Evolutionary conservation across 2,888 invertebrate species (phyloP), one percentile per base, ranked within the genome.

Genomic region (Standfussiana lucernea): DNA sequence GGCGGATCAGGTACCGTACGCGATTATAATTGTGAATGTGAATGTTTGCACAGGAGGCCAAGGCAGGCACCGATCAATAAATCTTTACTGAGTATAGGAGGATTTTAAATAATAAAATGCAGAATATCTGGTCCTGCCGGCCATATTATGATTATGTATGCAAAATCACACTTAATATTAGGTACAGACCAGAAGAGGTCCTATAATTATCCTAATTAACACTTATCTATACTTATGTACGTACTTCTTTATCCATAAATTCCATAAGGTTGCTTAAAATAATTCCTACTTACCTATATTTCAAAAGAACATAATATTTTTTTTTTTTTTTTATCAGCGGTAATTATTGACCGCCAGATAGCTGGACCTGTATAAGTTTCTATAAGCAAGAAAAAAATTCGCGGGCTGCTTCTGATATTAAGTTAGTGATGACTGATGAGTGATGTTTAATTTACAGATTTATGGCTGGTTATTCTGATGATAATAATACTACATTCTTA

Each of bases 291-390:
- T 56, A 24, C 5, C 32, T 2, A 13, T 53, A 64, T 64, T 70
- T 70, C 10, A 11, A n/a, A 68, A n/a, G 32, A 37, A 56, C 7
- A 21, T 56, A n/a, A 6, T 21, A 53, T 13, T 8, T 7, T 5
- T 11, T 35, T 70, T 24, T 18, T 21, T 8, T 42, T 69, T 28
- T 18, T 6, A 13, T 11, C 28, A 28, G 28, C 45, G 4, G 10
- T 37, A 32, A 75, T 40, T 40, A 75, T 40, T 40, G n/a, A n/a
- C n/a, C 47, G 32, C 75, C 13, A 32, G 61, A 75, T 75, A 47
- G 37, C 75, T 37, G 61, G 8, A 59, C 28, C 69, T 35, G 45
- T 32, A 32, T 4, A 15, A 10, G 18, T n/a, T 40, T 28, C 21
- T 0, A 40, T 18, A 0, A 40, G 4, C 18, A 32, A 2, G 15